phyloP scores from a whole-genome alignment of 1,140 invertebrate species.

The Rhagoletis zephyria region DNA sequence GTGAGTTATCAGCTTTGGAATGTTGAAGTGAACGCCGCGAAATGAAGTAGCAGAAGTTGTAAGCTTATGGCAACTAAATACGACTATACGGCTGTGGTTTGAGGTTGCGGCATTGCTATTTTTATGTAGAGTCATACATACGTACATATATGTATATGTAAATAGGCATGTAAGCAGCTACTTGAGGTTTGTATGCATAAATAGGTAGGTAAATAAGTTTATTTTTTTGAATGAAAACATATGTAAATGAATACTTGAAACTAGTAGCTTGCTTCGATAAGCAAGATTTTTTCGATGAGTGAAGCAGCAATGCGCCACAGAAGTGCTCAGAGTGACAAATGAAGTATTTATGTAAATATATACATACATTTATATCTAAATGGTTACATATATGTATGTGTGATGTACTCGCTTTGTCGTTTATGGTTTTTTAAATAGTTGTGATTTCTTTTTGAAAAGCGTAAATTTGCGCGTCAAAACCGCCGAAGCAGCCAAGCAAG shows the following conservation, averaged over 20 bases:
- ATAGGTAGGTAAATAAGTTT: background rate
- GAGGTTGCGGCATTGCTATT: background rate
- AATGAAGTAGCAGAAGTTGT: background rate
- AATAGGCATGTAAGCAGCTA: background rate
- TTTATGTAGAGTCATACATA: background rate
- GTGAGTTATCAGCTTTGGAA: constrained; percentile 37
- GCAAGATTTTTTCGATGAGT: background rate
- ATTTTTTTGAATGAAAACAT: background rate
- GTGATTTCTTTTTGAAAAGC: constrained; percentile 46
- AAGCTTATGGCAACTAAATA: background rate
- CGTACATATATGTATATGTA: background rate
- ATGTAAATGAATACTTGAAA: background rate
- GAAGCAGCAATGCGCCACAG: background rate
- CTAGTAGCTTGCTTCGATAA: background rate
- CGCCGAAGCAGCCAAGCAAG: background rate
- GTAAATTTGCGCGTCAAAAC: constrained; percentile 33
- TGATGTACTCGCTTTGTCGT: too few species aligned
- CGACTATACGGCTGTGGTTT: background rate
- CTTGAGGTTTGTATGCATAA: background rate
- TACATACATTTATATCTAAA: background rate
- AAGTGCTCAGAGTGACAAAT: background rate
- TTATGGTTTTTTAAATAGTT: constrained; percentile 18
- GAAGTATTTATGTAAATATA: background rate
- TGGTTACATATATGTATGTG: background rate
- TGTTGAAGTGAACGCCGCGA: background rate